Base-by-base conservation (phyloP, 2,888 invertebrate genomes). In the Frankliniella fusca region DNA sequence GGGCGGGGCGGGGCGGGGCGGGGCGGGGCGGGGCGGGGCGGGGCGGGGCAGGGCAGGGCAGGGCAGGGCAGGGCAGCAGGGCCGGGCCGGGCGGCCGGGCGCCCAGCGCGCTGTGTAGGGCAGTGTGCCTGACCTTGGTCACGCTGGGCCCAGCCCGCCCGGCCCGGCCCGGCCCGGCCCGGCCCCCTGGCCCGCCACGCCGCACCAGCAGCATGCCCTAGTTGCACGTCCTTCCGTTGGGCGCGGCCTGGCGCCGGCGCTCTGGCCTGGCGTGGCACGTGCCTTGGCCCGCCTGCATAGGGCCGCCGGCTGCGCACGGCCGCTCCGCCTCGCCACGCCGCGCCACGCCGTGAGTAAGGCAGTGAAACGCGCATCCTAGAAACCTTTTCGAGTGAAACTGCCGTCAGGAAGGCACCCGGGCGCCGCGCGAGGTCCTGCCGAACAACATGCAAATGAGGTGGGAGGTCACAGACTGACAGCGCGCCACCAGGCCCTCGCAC, bases 211-310 rank as follows among this genome's bases (percentile, higher is more conserved):
- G 9, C 70, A 76, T 12, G 70, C 70, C 70, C 70, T 76, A 76
- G 70, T 76, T 76, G 70, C 70, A 76, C 70, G 70, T 76, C 70
- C 70, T 76, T 76, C 70, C 70, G 70, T 23, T 76, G 70, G 70
- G 70, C 27, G 70, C 27, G 70, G 70, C 27, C 10, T 8, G 70
- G 70, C 70, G 70, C 70, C 3, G 54, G 54, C 3, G 54, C 54
- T 18, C 54, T 12, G 18, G n/a, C n/a, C n/a, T n/a, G n/a, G n/a
- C n/a, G n/a, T n/a, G n/a, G 54, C 61, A 61, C 61, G 70, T 27
- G 70, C 70, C 70, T 76, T 76, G 70, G 70, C 70, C 70, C 23
- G 23, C 70, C 38, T 38, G 38, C 38, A 76, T 76, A 27, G 70
- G 11, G 27, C 27, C 27, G 27, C 61, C n/a, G 70, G 23, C 2